Percentiles rank a stretch among this genome's conserved stretches.
These are phyloP conservation scores for Xanthia icteritia DNA, from an alignment of 2,888 invertebrate genomes.

Conservation along the genomic window DNA sequence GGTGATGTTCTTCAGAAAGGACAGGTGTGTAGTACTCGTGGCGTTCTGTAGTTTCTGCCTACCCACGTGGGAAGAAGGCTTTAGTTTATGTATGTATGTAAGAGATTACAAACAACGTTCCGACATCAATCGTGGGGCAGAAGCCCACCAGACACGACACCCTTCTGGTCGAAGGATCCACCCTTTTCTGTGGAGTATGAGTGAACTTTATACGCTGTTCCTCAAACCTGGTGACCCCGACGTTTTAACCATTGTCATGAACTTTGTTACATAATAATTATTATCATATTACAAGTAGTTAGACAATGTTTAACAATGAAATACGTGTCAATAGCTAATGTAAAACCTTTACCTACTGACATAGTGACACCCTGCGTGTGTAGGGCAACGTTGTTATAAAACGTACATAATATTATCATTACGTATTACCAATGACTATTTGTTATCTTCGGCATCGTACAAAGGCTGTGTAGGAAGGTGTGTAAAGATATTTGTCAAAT, in stretches of 20 bases:
- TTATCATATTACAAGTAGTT: not conserved
- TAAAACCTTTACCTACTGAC: constrained; percentile 37
- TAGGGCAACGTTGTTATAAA: constrained; percentile 11
- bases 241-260: not conserved
- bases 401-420: not conserved
- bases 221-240: too few species aligned
- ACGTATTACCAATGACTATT: not conserved
- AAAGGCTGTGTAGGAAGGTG: not conserved
- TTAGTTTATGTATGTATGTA: too few species aligned
- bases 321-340: not conserved
- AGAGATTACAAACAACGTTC: too few species aligned
- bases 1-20: too few species aligned
- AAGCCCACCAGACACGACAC: too few species aligned
- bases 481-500: not conserved
- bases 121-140: too few species aligned
- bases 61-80: too few species aligned
- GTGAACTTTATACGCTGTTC: too few species aligned
- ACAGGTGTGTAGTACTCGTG: too few species aligned
- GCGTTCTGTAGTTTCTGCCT: too few species aligned
- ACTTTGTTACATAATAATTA: constrained; percentile 23
- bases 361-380: constrained; percentile 17
- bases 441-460: not conserved
- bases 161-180: too few species aligned
- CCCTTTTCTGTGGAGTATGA: too few species aligned
- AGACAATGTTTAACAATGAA: constrained; percentile 14